Conservation (phyloP, 1,140 invertebrate species). For the Mamestra configurata region DNA sequence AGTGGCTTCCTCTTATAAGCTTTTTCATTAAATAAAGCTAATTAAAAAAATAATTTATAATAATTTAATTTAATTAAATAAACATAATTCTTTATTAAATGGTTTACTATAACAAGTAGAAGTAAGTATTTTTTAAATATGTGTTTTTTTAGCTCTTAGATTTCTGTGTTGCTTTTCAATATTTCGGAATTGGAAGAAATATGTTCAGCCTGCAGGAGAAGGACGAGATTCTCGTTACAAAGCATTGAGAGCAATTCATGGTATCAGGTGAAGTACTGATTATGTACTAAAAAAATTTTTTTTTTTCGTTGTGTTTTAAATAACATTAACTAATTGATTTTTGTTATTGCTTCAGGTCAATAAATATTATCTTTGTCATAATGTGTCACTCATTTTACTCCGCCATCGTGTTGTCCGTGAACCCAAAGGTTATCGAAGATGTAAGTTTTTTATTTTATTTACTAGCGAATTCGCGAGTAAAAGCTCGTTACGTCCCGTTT, state of each 20-base stretch:
- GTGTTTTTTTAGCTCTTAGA: conserved; percentile 46
- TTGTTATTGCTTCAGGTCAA: not conserved
- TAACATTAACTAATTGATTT: no score
- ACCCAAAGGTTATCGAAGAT: not conserved
- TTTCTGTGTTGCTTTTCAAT: conserved; percentile 57
- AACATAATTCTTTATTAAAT: no score
- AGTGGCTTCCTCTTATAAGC: no score
- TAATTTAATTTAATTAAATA: no score
- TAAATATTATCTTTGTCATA: not conserved
- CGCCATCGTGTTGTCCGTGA: not conserved
- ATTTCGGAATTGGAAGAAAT: conserved; percentile 56
- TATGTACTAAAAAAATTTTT: no score
- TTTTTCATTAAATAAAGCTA: no score
- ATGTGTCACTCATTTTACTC: not conserved
- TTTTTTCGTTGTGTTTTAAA: no score
- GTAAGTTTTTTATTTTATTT: not conserved
- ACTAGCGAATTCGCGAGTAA: no score
- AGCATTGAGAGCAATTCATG: conserved; percentile 52
- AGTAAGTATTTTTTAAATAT: no score
- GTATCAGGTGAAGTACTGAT: conserved; percentile 52
- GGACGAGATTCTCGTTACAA: conserved; percentile 46
- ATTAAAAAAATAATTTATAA: no score
- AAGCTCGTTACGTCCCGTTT: no score
- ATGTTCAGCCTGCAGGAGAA: conserved; percentile 27
- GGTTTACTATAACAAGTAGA: no score